These are phyloP conservation scores for Odontomachus brunneus DNA, from an alignment of 1,140 invertebrate genomes.

Conservation along the genomic window DNA sequence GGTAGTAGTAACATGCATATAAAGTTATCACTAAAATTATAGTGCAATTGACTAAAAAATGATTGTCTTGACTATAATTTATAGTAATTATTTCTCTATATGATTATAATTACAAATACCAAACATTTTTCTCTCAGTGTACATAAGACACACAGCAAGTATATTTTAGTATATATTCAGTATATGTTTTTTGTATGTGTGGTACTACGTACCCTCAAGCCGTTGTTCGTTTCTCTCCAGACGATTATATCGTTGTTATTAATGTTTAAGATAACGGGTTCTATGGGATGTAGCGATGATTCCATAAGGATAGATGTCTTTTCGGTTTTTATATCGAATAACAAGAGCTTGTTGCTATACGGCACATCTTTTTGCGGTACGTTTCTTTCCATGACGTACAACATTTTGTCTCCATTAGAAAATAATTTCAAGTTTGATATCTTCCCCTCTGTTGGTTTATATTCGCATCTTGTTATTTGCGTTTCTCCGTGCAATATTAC, in stretches of 20 bases:
- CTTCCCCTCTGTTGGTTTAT: conserved; percentile 68
- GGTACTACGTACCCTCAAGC: conserved; percentile 73
- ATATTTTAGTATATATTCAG: too few relatives aligned
- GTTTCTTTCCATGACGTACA: conserved; percentile 77
- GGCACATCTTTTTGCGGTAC: too few relatives aligned
- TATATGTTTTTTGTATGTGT: too few relatives aligned
- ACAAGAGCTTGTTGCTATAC: conserved; percentile 47
- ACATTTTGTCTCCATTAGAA: conserved; percentile 72
- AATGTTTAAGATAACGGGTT: conserved; percentile 74
- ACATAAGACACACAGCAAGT: too few relatives aligned
- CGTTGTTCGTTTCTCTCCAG: conserved; percentile 67
- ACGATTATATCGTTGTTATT: conserved; percentile 68
- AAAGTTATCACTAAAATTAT: too few relatives aligned
- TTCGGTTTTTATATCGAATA: conserved; percentile 73
- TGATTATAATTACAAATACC: too few relatives aligned
- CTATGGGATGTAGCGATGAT: conserved; percentile 51
- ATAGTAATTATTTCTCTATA: too few relatives aligned
- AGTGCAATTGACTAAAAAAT: too few relatives aligned
- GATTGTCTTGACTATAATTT: too few relatives aligned
- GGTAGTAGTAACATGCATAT: too few relatives aligned
- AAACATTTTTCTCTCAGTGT: too few relatives aligned
- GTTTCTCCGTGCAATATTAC: conserved; percentile 65
- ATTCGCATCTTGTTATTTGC: conserved; percentile 67
- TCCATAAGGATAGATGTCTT: conserved; percentile 57
- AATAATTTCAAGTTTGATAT: conserved; percentile 77